Percentiles rank a stretch among this genome's conserved stretches.
phyloP scores from a whole-genome alignment of 2,797 vertebrate species.

The Antennarius maculatus region DNA sequence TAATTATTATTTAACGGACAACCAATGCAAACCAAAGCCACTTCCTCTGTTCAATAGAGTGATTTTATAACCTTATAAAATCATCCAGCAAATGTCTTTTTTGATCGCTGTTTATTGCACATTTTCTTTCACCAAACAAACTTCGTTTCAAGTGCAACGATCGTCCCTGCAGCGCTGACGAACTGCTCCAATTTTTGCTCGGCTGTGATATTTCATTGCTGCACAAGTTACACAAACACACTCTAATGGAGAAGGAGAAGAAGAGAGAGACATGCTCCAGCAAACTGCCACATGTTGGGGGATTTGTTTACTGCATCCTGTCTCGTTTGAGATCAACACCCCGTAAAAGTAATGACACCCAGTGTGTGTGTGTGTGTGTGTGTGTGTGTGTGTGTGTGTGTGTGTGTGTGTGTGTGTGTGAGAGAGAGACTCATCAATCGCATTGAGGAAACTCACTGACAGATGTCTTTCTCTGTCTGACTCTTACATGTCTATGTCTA shows the following conservation, averaged over 20 bases:
- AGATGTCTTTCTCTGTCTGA: conserved; percentile 66
- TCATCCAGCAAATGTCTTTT: background rate
- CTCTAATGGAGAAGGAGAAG: conserved; percentile 25
- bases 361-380: background rate
- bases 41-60: conserved; percentile 1
- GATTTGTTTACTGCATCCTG: conserved; percentile 76
- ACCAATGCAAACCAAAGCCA: conserved; percentile 5
- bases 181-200: conserved; percentile 34
- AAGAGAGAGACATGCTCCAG: conserved; percentile 63
- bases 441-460: conserved; percentile 68
- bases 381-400: background rate
- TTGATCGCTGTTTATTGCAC: conserved; percentile 23
- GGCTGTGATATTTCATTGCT: conserved; percentile 41
- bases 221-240: conserved; percentile 46
- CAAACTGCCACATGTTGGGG: conserved; percentile 71
- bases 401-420: conserved; percentile 3
- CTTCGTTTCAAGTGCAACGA: conserved; percentile 10
- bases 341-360: conserved; percentile 61
- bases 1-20: background rate
- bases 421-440: conserved; percentile 52
- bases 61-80: background rate
- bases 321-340: conserved; percentile 62
- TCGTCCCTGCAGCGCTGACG: conserved; percentile 3
- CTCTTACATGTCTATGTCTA: conserved; percentile 61
- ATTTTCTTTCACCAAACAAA: conserved; percentile 25